Evolutionary conservation across 2,888 invertebrate genomes (phyloP).

Genomic region (Drosophila dives): DNA sequence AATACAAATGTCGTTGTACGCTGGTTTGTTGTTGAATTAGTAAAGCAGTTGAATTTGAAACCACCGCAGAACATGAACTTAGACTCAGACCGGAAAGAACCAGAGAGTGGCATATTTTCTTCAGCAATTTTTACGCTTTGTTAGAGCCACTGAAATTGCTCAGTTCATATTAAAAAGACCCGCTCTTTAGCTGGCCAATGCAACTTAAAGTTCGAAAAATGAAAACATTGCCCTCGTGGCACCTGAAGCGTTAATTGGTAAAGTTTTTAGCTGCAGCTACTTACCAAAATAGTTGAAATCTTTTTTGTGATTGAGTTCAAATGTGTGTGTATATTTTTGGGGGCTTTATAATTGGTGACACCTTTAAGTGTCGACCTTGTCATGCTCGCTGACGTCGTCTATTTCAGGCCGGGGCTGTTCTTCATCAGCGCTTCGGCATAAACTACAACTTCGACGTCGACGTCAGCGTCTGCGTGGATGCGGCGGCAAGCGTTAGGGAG

Average conservation of each 20-base stretch:
- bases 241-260: constrained; percentile 75
- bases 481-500: constrained; percentile 25
- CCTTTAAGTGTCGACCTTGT: constrained; percentile 78
- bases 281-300: constrained; percentile 14
- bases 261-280: constrained; percentile 67
- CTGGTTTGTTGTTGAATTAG: constrained; percentile 44
- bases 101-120: constrained; percentile 33
- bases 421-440: constrained; percentile 69
- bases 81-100: constrained; percentile 34
- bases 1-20: constrained; percentile 8
- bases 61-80: constrained; percentile 19
- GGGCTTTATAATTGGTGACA: constrained; percentile 72
- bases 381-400: constrained; percentile 78
- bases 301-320: constrained; percentile 5
- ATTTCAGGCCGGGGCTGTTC: constrained; percentile 80
- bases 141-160: constrained; percentile 49
- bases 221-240: constrained; percentile 10
- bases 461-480: constrained; percentile 17
- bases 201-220: constrained; percentile 39
- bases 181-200: constrained; percentile 47
- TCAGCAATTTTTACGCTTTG: constrained; percentile 63
- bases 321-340: constrained; percentile 12
- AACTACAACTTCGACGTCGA: constrained; percentile 13
- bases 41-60: constrained; percentile 69
- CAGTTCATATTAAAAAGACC: constrained; percentile 54